phyloP scores from a whole-genome alignment of 2,888 invertebrate genomes.

The Ariolimax columbianus region DNA sequence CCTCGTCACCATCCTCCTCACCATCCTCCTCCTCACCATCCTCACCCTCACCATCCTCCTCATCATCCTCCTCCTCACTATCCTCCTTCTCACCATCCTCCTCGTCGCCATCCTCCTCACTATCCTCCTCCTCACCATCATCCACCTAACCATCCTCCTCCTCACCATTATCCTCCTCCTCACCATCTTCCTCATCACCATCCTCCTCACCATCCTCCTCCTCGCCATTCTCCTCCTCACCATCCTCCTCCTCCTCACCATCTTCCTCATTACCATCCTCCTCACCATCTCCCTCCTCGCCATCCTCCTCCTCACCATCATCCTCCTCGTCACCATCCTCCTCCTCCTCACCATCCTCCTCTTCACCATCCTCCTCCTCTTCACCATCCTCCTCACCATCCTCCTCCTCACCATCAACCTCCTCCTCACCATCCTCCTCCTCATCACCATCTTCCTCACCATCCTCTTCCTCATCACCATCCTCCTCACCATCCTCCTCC shows the following conservation, averaged over 20 bases:
- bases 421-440: background rate
- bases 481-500: background rate
- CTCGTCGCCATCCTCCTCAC: background rate
- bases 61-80: too few species aligned
- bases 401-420: background rate
- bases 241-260: background rate
- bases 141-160: too few species aligned
- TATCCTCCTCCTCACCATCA: background rate
- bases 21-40: too few species aligned
- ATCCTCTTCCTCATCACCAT: background rate
- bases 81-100: background rate
- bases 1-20: too few species aligned
- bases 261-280: background rate
- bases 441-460: background rate
- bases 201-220: too few species aligned
- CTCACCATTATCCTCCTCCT: too few species aligned
- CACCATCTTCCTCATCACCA: too few species aligned
- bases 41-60: too few species aligned
- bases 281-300: background rate
- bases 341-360: background rate
- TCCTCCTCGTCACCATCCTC: background rate
- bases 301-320: too few species aligned
- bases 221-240: too few species aligned
- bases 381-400: background rate
- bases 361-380: background rate